Percentiles rank a stretch among this genome's conserved stretches.
Conservation (phyloP, 2,797 vertebrate species). For the Coendou prehensilis region DNA sequence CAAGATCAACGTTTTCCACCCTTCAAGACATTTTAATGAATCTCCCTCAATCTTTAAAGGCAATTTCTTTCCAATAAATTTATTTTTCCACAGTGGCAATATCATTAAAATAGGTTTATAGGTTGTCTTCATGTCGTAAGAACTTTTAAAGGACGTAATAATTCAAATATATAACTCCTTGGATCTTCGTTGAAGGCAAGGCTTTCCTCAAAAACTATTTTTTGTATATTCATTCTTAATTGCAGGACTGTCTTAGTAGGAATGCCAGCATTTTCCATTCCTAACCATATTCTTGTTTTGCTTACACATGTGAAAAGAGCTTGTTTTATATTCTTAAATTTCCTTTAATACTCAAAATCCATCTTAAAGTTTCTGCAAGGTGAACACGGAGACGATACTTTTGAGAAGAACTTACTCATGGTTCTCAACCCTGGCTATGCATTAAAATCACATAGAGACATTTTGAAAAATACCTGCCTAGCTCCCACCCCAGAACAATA, state of each 20-base stretch:
- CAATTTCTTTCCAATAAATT: slow-evolving; percentile 69
- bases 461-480: neutral
- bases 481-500: neutral
- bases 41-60: slow-evolving; percentile 30
- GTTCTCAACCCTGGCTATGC: neutral
- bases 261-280: neutral
- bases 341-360: slow-evolving; percentile 41
- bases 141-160: slow-evolving; percentile 59
- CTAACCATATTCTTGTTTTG: slow-evolving; percentile 50
- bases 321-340: slow-evolving; percentile 29
- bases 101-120: slow-evolving; percentile 78
- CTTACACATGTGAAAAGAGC: slow-evolving; percentile 58
- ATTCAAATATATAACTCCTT: slow-evolving; percentile 34
- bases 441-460: neutral
- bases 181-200: slow-evolving; percentile 42
- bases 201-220: slow-evolving; percentile 37
- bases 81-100: slow-evolving; percentile 50
- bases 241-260: slow-evolving; percentile 14
- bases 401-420: neutral
- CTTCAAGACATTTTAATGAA: slow-evolving; percentile 59
- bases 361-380: slow-evolving; percentile 56
- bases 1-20: neutral
- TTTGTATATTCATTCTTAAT: slow-evolving; percentile 19
- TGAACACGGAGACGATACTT: neutral
- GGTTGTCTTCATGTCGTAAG: slow-evolving; percentile 25